These are phyloP conservation scores for Acrobasis repandana DNA, from an alignment of 2,888 invertebrate genomes.

Conservation along the genomic window DNA sequence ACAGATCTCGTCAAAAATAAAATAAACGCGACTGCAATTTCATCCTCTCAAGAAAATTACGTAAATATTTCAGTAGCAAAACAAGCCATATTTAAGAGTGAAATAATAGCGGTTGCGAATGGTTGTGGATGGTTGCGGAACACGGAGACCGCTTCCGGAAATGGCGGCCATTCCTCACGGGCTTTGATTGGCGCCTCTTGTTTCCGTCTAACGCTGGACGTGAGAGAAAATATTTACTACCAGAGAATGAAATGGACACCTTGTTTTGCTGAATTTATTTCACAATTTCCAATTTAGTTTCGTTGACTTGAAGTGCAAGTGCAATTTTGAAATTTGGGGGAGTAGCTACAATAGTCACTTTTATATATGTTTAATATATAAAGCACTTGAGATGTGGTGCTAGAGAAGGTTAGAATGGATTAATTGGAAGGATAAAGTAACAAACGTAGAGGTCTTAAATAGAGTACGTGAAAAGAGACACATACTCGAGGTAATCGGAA, in stretches of 20 bases:
- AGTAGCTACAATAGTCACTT: too few relatives aligned
- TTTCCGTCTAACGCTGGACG: conserved; percentile 22
- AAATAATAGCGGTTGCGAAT: conserved; percentile 59
- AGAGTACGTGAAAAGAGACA: too few relatives aligned
- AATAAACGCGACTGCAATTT: not conserved
- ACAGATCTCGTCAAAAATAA: not conserved
- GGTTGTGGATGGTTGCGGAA: conserved; percentile 59
- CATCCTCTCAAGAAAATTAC: not conserved
- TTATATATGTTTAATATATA: too few relatives aligned
- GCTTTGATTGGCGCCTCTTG: conserved; percentile 53
- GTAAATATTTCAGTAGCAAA: not conserved
- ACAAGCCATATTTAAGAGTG: conserved; percentile 29
- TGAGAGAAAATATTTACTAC: conserved; percentile 8
- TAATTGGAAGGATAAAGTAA: too few relatives aligned
- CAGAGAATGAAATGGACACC: not conserved
- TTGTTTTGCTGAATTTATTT: not conserved
- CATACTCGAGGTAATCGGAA: too few relatives aligned
- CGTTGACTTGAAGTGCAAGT: too few relatives aligned
- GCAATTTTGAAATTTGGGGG: too few relatives aligned
- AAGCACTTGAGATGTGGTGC: too few relatives aligned
- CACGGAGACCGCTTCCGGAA: conserved; percentile 63
- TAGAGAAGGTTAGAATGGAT: too few relatives aligned
- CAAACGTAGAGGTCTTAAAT: too few relatives aligned
- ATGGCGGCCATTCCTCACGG: conserved; percentile 44
- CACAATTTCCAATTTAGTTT: too few relatives aligned